Base-by-base conservation (phyloP, 2,888 invertebrate species). In the Bhutanitis thaidina region DNA sequence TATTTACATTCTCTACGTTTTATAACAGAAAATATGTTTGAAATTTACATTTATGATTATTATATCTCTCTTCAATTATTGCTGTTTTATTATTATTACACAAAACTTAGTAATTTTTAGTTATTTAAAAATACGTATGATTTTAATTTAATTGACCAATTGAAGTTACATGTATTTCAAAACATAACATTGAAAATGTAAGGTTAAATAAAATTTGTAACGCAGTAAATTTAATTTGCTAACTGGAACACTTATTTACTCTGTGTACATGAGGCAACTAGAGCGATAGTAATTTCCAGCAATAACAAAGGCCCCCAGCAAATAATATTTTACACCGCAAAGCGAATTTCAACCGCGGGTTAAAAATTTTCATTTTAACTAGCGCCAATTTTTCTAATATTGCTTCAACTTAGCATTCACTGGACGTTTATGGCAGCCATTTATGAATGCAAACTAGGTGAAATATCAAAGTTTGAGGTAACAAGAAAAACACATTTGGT, bases 401-500 rank as follows among this genome's bases (percentile, higher is more conserved):
- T 56, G 57, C 56, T 53, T 52, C 53, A 54, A 59, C 52, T 61
- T 62, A 55, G 60, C 60, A 60, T 57, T 56, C 57, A 43, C 53
- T 54, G 59, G 60, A 55, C 61, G 54, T 60, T 62, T 62, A 57
- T 58, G 57, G 51, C 53, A 47, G 50, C 57, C 57, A 55, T 54
- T 58, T 54, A 43, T 57, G 64, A 61, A 63, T 62, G 60, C 60
- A 58, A 64, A 61, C 58, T 62, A 57, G 58, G 53, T 52, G 57
- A 56, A 59, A 64, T 62, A 64, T 62, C 56, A 59, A 58, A 62
- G n/a, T 38, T 43, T 43, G 9, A 10, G 51, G 57, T 59, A 54
- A 59, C 54, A 54, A 59, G 58, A 57, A 63, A 62, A 61, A 59
- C 62, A 63, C 57, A 61, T 60, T 63, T 59, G 60, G 59, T 52